Evolutionary conservation across 2,888 invertebrate genomes (phyloP).

Genomic region (Abrostola triplasia): DNA sequence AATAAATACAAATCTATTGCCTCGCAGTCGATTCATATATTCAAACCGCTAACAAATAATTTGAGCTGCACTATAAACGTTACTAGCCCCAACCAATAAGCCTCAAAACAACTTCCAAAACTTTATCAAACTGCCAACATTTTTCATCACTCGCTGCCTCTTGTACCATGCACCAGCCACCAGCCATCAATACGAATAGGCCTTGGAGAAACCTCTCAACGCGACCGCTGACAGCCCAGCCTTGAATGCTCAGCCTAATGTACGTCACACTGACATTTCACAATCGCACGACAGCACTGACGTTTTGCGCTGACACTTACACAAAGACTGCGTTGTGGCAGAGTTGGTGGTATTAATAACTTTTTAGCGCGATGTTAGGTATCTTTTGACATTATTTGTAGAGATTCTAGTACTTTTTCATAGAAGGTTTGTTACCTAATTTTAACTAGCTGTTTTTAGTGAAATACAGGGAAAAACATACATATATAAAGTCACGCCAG

Average conservation of each 20-base stretch:
- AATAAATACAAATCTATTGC: too few species aligned
- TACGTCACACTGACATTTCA: slow-evolving; percentile 41
- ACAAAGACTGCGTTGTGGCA: slow-evolving; percentile 18
- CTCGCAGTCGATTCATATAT: too few species aligned
- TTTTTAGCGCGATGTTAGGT: not conserved
- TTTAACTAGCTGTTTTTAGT: too few species aligned
- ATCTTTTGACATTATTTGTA: not conserved
- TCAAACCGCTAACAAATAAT: too few species aligned
- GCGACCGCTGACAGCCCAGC: slow-evolving; percentile 55
- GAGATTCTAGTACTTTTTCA: not conserved
- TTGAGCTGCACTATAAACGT: too few species aligned
- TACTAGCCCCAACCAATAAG: too few species aligned
- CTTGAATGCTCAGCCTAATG: slow-evolving; percentile 54
- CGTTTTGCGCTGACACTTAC: slow-evolving; percentile 7
- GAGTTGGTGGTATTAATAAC: not conserved
- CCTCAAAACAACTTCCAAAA: too few species aligned
- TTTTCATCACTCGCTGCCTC: slow-evolving; percentile 25
- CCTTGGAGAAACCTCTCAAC: slow-evolving; percentile 58
- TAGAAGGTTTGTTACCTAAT: too few species aligned
- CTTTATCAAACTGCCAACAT: not conserved
- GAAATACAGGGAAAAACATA: too few species aligned
- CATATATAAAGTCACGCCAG: too few species aligned
- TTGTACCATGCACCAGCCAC: slow-evolving; percentile 34
- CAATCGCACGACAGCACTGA: slow-evolving; percentile 30
- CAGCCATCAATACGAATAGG: slow-evolving; percentile 45